Evolutionary conservation across 2,888 invertebrate genomes (phyloP).

Genomic region (Cephus sareptanus): DNA sequence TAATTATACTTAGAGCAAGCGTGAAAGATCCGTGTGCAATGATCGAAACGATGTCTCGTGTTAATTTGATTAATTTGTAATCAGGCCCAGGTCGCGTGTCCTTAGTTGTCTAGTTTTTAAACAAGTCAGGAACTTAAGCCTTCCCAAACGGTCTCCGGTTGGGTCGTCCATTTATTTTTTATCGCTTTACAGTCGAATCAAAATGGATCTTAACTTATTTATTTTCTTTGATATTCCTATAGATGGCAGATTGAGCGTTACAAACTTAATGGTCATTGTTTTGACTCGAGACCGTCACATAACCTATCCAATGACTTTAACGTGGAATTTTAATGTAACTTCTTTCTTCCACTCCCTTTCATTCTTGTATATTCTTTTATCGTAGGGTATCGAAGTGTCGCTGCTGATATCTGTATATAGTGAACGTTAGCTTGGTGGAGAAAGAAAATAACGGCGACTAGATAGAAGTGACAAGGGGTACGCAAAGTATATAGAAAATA

Average conservation of each 20-base stretch:
- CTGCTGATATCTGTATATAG: background rate
- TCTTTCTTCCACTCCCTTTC: background rate
- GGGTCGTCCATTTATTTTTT: conserved; percentile 23
- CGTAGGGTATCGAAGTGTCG: background rate
- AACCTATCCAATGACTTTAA: background rate
- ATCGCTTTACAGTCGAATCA: conserved; percentile 43
- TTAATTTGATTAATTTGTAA: conserved; percentile 5
- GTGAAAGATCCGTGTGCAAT: conserved; percentile 46
- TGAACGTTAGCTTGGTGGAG: background rate
- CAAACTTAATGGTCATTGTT: no score
- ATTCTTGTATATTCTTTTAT: conserved; percentile 9
- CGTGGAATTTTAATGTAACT: background rate
- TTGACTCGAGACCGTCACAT: background rate
- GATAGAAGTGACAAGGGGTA: background rate
- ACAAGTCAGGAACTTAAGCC: conserved; percentile 16
- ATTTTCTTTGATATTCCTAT: conserved; percentile 27
- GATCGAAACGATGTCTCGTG: conserved; percentile 22
- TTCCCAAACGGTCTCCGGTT: background rate
- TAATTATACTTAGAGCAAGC: conserved; percentile 3
- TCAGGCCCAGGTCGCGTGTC: background rate
- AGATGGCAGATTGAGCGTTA: background rate
- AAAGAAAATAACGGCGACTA: background rate
- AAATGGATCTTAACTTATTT: conserved; percentile 52
- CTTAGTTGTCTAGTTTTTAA: conserved; percentile 27
- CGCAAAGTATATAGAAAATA: background rate